phyloP scores from a whole-genome alignment of 1,140 invertebrate genomes.

The Ceratosolen solmsi region DNA sequence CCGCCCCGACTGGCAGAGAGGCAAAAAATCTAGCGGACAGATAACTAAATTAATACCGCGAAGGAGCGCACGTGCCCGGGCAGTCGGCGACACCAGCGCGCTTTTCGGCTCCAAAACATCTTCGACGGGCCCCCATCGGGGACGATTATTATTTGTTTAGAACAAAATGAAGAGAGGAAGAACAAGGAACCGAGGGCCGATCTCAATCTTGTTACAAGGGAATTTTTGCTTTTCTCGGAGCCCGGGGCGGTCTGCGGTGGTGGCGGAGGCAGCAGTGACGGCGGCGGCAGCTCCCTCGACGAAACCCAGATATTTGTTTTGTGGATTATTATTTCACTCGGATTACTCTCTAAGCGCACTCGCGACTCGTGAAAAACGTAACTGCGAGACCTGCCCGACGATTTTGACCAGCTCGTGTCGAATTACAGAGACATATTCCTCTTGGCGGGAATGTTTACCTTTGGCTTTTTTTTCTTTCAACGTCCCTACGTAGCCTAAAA shows the following conservation, averaged over 20 bases:
- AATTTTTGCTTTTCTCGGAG: too few species aligned
- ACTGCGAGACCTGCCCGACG: not conserved
- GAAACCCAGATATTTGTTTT: not conserved
- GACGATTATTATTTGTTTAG: too few species aligned
- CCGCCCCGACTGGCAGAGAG: not conserved
- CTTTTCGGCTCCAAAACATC: not conserved
- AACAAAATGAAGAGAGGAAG: too few species aligned
- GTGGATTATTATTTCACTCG: constrained; percentile 4
- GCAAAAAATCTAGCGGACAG: not conserved
- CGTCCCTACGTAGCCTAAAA: not conserved
- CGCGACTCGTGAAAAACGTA: not conserved
- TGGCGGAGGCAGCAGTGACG: not conserved
- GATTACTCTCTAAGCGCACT: not conserved
- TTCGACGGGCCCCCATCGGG: too few species aligned
- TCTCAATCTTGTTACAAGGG: too few species aligned
- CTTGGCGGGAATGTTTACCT: not conserved
- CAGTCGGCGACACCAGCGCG: constrained; percentile 31
- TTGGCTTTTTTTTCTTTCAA: not conserved
- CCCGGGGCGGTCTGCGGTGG: too few species aligned
- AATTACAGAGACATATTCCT: not conserved
- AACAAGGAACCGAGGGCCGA: too few species aligned
- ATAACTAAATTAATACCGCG: not conserved
- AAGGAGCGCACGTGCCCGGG: constrained; percentile 55
- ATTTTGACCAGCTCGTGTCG: not conserved
- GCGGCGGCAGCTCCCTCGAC: not conserved